Evolutionary conservation across 2,113 vertebrate species (phyloP).

Genomic region (Melanotaenia duboulayi): DNA sequence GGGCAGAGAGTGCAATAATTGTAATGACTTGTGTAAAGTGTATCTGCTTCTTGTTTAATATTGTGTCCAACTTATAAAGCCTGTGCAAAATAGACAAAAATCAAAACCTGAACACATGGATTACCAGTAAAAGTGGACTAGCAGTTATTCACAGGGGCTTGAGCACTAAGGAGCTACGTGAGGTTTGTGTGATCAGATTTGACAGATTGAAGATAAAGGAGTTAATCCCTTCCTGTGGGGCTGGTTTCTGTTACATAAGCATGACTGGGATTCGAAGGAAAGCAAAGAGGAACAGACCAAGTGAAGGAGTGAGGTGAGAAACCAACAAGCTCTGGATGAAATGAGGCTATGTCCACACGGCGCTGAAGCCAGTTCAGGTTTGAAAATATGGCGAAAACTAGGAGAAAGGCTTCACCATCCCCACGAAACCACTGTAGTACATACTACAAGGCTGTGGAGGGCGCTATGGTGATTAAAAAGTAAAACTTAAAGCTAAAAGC

Average conservation of each 20-base stretch:
- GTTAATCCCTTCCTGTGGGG: constrained; percentile 63
- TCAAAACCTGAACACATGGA: constrained; percentile 3
- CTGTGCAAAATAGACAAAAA: background rate
- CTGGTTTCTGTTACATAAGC: constrained; percentile 47
- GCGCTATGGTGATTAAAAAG: too few species aligned
- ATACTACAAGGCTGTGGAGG: too few species aligned
- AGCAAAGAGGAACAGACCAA: constrained; percentile 17
- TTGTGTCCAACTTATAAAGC: background rate
- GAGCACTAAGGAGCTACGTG: constrained; percentile 1
- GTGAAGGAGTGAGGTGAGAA: background rate
- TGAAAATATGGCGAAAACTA: too few species aligned
- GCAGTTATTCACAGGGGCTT: background rate
- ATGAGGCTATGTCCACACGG: too few species aligned
- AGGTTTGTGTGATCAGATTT: constrained; percentile 56
- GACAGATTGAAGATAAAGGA: constrained; percentile 60
- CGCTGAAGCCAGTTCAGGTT: too few species aligned
- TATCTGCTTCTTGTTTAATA: background rate
- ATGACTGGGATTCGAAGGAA: constrained; percentile 26
- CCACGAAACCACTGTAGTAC: too few species aligned
- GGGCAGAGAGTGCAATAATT: background rate
- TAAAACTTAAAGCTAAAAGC: too few species aligned
- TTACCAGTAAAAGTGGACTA: constrained; percentile 9
- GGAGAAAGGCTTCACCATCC: too few species aligned
- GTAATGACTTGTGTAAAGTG: background rate
- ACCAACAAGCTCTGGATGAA: background rate